These are phyloP conservation scores for Maconellicoccus hirsutus DNA, from an alignment of 1,140 invertebrate genomes.

Conservation along the genomic window DNA sequence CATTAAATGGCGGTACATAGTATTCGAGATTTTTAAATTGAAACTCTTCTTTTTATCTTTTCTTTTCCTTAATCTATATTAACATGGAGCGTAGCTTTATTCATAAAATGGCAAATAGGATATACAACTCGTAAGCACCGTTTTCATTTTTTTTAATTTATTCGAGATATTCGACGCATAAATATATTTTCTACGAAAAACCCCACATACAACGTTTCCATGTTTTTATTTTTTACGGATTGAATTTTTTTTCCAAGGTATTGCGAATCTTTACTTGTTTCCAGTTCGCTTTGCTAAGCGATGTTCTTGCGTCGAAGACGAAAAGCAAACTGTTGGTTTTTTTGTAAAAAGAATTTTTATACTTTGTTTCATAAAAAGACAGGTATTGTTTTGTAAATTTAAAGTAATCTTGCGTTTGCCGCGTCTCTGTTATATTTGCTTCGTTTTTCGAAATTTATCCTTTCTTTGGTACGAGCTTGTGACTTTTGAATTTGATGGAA, in stretches of 20 bases:
- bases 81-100: neutral
- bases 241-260: neutral
- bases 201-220: neutral
- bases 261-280: neutral
- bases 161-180: neutral
- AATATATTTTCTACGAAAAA: neutral
- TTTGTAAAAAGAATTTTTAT: no score
- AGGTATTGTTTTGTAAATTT: neutral
- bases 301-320: neutral
- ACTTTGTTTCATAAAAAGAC: neutral
- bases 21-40: constrained; percentile 5
- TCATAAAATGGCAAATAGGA: neutral
- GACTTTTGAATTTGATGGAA: neutral
- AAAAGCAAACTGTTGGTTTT: no score
- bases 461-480: neutral
- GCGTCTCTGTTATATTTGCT: neutral
- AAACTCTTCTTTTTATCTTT: constrained; percentile 5
- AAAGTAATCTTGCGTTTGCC: neutral
- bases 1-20: neutral
- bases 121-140: neutral
- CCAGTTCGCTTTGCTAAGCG: neutral
- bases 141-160: constrained; percentile 2
- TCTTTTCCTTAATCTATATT: constrained; percentile 1
- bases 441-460: neutral
- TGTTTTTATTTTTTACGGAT: neutral